Evolutionary conservation across 2,888 invertebrate species (phyloP), one percentile per base, ranked within the genome.

Genomic region (Eupithecia dodoneata): DNA sequence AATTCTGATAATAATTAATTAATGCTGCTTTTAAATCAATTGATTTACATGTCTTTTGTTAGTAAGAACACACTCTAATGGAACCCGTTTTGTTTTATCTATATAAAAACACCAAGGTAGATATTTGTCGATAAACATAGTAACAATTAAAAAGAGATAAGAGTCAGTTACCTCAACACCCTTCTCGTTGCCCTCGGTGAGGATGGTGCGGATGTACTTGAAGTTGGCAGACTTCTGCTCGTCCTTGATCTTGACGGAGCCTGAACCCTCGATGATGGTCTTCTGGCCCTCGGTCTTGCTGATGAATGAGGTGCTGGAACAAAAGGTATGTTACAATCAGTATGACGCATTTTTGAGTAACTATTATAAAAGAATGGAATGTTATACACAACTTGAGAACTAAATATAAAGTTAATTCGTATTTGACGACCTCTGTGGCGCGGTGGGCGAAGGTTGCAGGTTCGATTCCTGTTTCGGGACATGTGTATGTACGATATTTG

Each of bases 231-330:
- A 96, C 82, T 96, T 96, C 78, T 96, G 95, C 74, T 97, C 96
- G 2, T 97, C 97, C 75, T 96, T 96, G n/a, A 97, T 94, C 84
- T 96, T 97, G 18, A 98, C 93, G 65, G 96, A 96, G 1, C 98
- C 98, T 9, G 96, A 96, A 0, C 98, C 98, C 87, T 98, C 98
- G 9, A 97, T 94, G 75, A 97, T 96, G 73, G 96, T 95, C 87
- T 97, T 97, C 15, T 96, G 96, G 52, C 96, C 96, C 87, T 97
- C 97, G 77, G 97, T 96, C 81, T 97, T 97, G 79, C 96, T 96
- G 78, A 96, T 96, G 90, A 97, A 97, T 6, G 96, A 96, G 2
- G 97, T 97, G 86, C 96, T 97, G 82, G 2, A 84, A 84, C 75
- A 59, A 59, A 55, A 78, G 72, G 41, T 55, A 12, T 73, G 15